Evolutionary conservation across 2,888 invertebrate species (phyloP).

Genomic region (Cephus pulcher): DNA sequence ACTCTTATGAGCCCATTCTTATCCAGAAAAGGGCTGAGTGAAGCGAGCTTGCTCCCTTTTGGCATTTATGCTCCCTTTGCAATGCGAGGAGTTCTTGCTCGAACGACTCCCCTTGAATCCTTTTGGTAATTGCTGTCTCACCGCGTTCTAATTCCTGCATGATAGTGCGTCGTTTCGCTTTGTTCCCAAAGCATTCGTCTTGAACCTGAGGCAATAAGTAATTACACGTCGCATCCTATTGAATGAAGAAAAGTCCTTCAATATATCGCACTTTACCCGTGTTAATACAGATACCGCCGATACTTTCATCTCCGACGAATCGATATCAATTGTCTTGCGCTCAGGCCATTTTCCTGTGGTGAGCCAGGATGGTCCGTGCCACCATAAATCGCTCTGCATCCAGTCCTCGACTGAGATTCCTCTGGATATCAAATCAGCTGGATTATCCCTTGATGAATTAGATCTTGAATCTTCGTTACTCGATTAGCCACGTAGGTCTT

Average conservation of each 20-base stretch:
- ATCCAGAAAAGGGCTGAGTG: conserved; percentile 11
- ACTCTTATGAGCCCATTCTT: conserved; percentile 4
- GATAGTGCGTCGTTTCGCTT: conserved; percentile 1
- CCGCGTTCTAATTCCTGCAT: neutral
- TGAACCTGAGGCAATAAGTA: conserved; percentile 18
- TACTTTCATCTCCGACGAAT: neutral
- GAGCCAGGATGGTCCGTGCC: conserved; percentile 12
- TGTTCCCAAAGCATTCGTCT: neutral
- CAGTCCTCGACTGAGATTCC: conserved; percentile 12
- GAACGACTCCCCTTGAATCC: conserved; percentile 3
- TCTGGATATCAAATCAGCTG: conserved; percentile 26
- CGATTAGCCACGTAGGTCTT: conserved; percentile 15
- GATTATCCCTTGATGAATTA: conserved; percentile 21
- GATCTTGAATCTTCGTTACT: conserved; percentile 8
- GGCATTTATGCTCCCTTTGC: neutral
- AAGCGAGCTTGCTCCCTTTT: conserved; percentile 5
- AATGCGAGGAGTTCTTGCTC: neutral
- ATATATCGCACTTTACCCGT: neutral
- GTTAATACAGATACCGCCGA: neutral
- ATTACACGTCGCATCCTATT: conserved; percentile 10
- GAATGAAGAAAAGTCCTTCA: conserved; percentile 12
- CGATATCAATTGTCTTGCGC: neutral
- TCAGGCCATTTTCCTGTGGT: conserved; percentile 1
- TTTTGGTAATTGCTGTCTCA: conserved; percentile 7
- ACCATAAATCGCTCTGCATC: conserved; percentile 4